Percentiles rank a stretch among this genome's conserved stretches.
Conservation (phyloP, 1,140 invertebrate genomes). For the Aphidius ervi region DNA sequence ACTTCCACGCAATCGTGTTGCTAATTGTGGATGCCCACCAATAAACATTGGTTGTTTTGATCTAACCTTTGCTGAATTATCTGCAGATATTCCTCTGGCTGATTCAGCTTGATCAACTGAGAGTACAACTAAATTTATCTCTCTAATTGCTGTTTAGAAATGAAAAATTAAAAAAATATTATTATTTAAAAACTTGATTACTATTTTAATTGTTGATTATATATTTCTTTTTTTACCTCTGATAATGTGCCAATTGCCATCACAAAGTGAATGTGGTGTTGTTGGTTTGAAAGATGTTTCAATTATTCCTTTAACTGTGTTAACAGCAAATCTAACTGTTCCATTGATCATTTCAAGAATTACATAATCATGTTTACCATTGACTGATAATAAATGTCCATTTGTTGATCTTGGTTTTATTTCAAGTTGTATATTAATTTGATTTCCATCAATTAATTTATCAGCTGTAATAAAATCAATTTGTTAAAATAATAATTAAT, state of each 20-base stretch:
- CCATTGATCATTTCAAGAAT: constrained; percentile 86
- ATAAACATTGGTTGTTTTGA: constrained; percentile 84
- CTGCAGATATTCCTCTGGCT: constrained; percentile 63
- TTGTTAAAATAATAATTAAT: too few relatives aligned
- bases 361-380: constrained; percentile 76
- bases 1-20: constrained; percentile 54
- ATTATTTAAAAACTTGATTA: constrained; percentile 18
- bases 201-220: constrained; percentile 31
- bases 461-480: constrained; percentile 48
- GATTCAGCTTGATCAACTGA: constrained; percentile 73
- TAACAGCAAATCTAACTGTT: constrained; percentile 73
- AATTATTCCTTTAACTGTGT: constrained; percentile 79
- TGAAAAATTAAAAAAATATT: constrained; percentile 33
- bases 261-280: constrained; percentile 74
- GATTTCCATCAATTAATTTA: constrained; percentile 72
- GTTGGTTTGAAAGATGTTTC: constrained; percentile 68
- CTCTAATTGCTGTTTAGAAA: constrained; percentile 69
- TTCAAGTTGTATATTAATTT: constrained; percentile 78
- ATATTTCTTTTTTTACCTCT: constrained; percentile 72
- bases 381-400: constrained; percentile 78
- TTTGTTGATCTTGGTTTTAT: constrained; percentile 81
- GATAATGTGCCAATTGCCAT: constrained; percentile 91
- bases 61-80: constrained; percentile 64
- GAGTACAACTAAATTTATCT: constrained; percentile 76
- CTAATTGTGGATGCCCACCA: constrained; percentile 74